Base-by-base conservation (phyloP, 2,797 vertebrate genomes). In the Phataginus tricuspis region DNA sequence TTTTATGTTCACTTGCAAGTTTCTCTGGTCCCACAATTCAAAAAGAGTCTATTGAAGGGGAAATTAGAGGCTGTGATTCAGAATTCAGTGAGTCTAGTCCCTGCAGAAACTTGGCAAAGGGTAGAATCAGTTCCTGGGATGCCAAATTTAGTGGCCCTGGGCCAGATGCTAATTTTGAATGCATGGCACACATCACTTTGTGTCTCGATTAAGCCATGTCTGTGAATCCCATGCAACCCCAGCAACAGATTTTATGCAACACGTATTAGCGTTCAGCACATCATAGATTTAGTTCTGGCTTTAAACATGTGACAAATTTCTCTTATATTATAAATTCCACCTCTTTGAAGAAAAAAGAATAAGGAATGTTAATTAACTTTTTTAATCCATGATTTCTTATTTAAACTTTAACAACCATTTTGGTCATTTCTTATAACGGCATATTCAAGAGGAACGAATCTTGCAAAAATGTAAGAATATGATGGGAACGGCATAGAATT, bases 101-200 rank as follows among this genome's bases (percentile, higher is more conserved):
- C 97, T 98, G 97, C 96, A 98, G 98, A 98, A 98, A 98, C 98
- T 98, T 99, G 98, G 98, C 98, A 98, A 96, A 98, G 95, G 86
- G 97, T 75, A 97, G 97, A 98, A 97, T 96, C 95, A 39, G 98
- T 98, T 98, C 94, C 93, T 96, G 80, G 96, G 97, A 97, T 98
- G 98, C 98, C 98, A 98, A 97, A 97, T 97, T 97, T 98, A 96
- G 94, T 99, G 98, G 98, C 98, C 96, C 95, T 88, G 68, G 83
- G 98, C 98, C 98, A 99, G 96, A 91, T 71, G 85, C 98, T 99
- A 98, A 99, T 98, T 98, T 98, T 90, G 96, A 94, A 98, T 98
- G 98, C 98, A 97, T 0, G 97, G 97, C 98, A 98, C 97, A 95
- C 96, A 97, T 98, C 94, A 19, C 96, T 95, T 98, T 96, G 97